These are phyloP conservation scores for Epizoanthus fatuus DNA, from an alignment of 92 coral and sea anemone genomes.

Conservation along the genomic window DNA sequence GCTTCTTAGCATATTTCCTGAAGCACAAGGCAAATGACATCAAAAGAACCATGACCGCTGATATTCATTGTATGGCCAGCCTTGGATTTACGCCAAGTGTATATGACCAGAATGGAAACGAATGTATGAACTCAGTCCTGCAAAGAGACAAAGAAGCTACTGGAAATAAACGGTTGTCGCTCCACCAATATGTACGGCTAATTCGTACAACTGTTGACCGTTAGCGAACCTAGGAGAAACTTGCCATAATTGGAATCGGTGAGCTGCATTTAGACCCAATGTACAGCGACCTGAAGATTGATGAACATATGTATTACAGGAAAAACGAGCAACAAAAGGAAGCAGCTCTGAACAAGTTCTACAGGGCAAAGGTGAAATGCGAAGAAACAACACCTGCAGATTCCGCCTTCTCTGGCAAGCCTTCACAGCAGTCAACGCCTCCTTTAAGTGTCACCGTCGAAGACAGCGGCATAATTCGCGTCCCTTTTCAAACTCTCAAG, in stretches of 20 bases:
- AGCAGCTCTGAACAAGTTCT: neutral
- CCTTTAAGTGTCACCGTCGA: conserved; percentile 46
- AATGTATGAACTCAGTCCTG: conserved; percentile 64
- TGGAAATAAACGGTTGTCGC: conserved; percentile 37
- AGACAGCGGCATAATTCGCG: conserved; percentile 40
- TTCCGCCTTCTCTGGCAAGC: neutral
- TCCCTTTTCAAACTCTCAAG: conserved; percentile 42
- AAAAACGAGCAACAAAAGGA: conserved; percentile 46
- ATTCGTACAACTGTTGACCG: conserved; percentile 37
- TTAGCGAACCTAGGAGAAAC: conserved; percentile 59
- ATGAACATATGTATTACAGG: conserved; percentile 45
- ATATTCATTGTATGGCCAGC: conserved; percentile 53
- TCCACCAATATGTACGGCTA: conserved; percentile 44
- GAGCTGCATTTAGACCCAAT: conserved; percentile 20
- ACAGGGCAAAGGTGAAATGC: neutral
- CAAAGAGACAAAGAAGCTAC: conserved; percentile 28
- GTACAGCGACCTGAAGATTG: neutral
- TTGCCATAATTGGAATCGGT: conserved; percentile 51
- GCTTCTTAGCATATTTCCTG: conserved; percentile 31
- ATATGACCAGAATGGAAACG: conserved; percentile 59
- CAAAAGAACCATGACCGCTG: conserved; percentile 53
- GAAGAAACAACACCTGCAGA: neutral
- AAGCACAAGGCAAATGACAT: conserved; percentile 50
- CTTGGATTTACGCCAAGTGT: conserved; percentile 66
- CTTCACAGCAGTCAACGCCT: neutral